phyloP scores from a whole-genome alignment of 30 jellyfish, hydroid and myxozoan genomes.

The Phacellophora camtschatica region DNA sequence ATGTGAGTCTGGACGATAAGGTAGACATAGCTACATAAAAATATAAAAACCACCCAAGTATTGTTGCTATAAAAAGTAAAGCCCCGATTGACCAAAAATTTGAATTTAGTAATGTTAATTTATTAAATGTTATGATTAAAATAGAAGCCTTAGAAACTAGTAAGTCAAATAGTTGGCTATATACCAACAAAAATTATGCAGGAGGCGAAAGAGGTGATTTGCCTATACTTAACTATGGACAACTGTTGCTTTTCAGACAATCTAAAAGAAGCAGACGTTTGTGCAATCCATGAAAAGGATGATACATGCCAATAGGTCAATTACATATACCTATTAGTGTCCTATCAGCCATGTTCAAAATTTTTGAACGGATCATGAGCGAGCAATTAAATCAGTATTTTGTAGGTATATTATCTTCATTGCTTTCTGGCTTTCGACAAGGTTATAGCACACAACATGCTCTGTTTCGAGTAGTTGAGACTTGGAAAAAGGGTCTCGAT shows the following conservation, averaged over 20 bases:
- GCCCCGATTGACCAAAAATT: background rate
- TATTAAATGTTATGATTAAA: background rate
- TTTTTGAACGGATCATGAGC: too few relatives aligned
- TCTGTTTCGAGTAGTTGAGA: background rate
- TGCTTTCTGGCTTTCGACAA: too few relatives aligned
- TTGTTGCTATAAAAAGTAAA: background rate
- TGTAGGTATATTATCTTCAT: too few relatives aligned
- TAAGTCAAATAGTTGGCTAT: background rate
- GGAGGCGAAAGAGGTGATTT: slow-evolving; percentile 28
- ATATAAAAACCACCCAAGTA: slow-evolving; percentile 31
- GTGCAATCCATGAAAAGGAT: too few relatives aligned
- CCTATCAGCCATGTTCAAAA: too few relatives aligned
- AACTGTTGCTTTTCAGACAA: too few relatives aligned
- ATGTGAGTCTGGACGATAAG: slow-evolving; percentile 27
- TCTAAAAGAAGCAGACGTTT: too few relatives aligned
- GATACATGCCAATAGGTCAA: too few relatives aligned
- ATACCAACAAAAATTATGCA: background rate
- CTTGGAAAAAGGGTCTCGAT: slow-evolving; percentile 16
- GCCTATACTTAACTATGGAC: slow-evolving; percentile 11
- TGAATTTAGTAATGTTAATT: slow-evolving; percentile 9
- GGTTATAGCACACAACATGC: too few relatives aligned
- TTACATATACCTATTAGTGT: too few relatives aligned
- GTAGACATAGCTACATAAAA: slow-evolving; percentile 11
- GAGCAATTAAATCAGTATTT: too few relatives aligned
- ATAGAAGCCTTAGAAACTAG: slow-evolving; percentile 3